Base-by-base conservation (phyloP, 2,888 invertebrate species). In the Cheilosia vernalis region DNA sequence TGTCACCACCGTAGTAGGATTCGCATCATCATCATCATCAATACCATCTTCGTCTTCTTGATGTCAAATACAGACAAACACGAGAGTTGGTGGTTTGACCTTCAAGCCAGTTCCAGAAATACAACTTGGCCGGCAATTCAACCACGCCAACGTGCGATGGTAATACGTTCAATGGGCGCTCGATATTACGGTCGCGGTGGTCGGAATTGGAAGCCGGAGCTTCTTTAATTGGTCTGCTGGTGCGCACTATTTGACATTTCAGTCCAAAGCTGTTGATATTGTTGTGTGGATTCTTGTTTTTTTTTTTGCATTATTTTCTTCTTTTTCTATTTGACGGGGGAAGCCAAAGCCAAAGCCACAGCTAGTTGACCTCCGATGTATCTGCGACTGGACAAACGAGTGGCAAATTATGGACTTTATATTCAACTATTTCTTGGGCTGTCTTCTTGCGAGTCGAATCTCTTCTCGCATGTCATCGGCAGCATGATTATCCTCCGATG, bases 21-120 rank as follows among this genome's bases (percentile, higher is more conserved):
- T 74, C 37, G 47, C 60, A 60, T 24, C 73, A 49, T 70, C 56
- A 69, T 66, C 61, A 60, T 42, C 53, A 42, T 27, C 53, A 51
- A 40, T 61, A 56, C 42, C 70, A 70, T 76, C 85, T 66, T 74
- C 56, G 63, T 74, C 73, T 73, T 83, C 42, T 40, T 44, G 49
- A 21, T 19, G 61, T 78, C 73, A 79, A 74, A 56, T 64, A 73
- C 47, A 78, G 66, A 49, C 55, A 72, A 55, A 61, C 17, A 30
- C 60, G 33, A 69, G 63, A 64, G 82, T 44, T 85, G 76, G 81
- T 77, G 85, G 85, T 85, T 85, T 85, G 85, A 85, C 85, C 85
- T 85, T 85, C 85, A 85, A 85, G 66, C 80, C 81, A 81, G 72
- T 85, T 85, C 67, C 80, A 85, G 85, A 63, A 81, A 81, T 64